Conservation (phyloP, 2,113 vertebrate species). For the Sander lucioperca region DNA sequence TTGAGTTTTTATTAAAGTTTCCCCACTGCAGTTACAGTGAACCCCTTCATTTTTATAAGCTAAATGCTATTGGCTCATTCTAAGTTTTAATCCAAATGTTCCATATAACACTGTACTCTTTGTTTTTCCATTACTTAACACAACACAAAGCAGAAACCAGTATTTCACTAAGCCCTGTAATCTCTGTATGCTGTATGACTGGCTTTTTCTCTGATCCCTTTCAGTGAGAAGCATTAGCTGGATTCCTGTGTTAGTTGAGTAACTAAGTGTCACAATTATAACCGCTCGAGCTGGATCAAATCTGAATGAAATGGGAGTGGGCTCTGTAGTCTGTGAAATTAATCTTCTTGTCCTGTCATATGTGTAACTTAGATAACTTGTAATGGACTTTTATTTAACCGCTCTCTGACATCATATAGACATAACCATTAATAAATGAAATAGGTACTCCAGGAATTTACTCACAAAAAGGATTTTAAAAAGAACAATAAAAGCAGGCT, state of each 20-base stretch:
- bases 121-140: slow-evolving; percentile 42
- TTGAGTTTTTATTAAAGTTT: not conserved
- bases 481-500: not conserved
- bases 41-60: not conserved
- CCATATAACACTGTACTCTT: slow-evolving; percentile 26
- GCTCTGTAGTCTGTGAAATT: not conserved
- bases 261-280: not conserved
- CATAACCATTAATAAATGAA: too few relatives aligned
- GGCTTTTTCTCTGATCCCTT: slow-evolving; percentile 46
- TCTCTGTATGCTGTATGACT: slow-evolving; percentile 10
- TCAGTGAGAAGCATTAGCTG: not conserved
- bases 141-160: slow-evolving; percentile 29
- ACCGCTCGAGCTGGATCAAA: not conserved
- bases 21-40: not conserved
- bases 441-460: not conserved
- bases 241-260: slow-evolving; percentile 5
- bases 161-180: slow-evolving; percentile 32
- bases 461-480: not conserved
- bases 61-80: not conserved
- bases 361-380: not conserved
- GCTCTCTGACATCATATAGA: not conserved
- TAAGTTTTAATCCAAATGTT: not conserved
- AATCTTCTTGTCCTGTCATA: not conserved
- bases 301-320: not conserved
- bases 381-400: not conserved